phyloP scores from a whole-genome alignment of 2,888 invertebrate species.

The Apocheima hispidaria region DNA sequence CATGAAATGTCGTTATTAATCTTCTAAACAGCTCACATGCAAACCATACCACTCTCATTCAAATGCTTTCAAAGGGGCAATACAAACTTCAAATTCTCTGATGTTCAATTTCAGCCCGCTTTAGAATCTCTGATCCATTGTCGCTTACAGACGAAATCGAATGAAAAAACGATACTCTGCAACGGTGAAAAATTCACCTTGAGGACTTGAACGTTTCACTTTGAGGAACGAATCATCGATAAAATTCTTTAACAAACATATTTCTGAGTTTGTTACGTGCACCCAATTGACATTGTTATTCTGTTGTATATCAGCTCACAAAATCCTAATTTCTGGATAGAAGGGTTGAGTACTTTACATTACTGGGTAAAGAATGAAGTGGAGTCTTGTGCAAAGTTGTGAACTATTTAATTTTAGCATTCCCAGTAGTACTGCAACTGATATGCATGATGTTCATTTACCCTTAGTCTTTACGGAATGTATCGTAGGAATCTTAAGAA shows the following conservation, averaged over 20 bases:
- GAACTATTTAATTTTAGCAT: too few species aligned
- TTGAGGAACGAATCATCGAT: neutral
- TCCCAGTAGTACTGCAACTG: too few species aligned
- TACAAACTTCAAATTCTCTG: neutral
- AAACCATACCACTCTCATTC: too few species aligned
- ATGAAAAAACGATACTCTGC: conserved; percentile 19
- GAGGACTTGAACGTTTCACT: conserved; percentile 3
- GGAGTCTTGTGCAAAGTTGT: too few species aligned
- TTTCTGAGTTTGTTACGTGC: neutral
- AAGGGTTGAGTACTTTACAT: too few species aligned
- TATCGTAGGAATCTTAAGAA: too few species aligned
- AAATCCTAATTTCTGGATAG: too few species aligned
- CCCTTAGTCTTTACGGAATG: too few species aligned
- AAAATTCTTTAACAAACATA: neutral
- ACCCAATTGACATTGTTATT: neutral
- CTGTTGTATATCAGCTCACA: neutral
- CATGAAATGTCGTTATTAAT: too few species aligned
- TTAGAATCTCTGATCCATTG: conserved; percentile 26
- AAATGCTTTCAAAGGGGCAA: neutral
- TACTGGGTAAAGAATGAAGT: neutral
- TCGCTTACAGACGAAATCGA: conserved; percentile 20
- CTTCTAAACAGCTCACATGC: too few species aligned
- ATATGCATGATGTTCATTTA: too few species aligned
- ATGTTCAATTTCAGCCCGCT: neutral
- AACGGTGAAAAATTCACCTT: conserved; percentile 22